Percentiles rank a stretch among this genome's conserved stretches.
Conservation (phyloP, 2,797 vertebrate species). For the Microctenopoma stevenorrisi region DNA sequence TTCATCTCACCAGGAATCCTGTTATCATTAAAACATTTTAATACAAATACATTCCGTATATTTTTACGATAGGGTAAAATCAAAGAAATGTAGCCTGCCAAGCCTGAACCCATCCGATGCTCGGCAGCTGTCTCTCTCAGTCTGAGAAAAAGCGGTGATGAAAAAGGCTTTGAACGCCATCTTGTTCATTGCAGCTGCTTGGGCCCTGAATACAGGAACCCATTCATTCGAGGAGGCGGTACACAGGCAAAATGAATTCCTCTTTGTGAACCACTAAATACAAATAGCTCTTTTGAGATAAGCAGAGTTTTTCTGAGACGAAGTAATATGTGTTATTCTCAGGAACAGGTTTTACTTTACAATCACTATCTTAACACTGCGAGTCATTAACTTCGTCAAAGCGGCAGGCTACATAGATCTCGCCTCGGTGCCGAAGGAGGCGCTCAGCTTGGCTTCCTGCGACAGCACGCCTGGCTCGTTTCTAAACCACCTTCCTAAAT, state of each 20-base stretch:
- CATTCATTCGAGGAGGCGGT: conserved; percentile 87
- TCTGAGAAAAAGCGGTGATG: conserved; percentile 75
- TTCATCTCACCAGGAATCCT: conserved; percentile 16
- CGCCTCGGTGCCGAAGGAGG: conserved; percentile 48
- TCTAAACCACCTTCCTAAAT: conserved; percentile 35
- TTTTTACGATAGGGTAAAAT: conserved; percentile 24
- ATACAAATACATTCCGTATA: conserved; percentile 18
- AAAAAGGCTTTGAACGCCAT: conserved; percentile 93
- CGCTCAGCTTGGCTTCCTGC: conserved; percentile 62
- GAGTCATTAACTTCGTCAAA: conserved; percentile 32
- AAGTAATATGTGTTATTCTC: conserved; percentile 5
- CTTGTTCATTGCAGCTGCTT: conserved; percentile 94
- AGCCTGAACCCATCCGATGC: conserved; percentile 66
- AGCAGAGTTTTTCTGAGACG: conserved; percentile 12
- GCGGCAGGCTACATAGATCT: conserved; percentile 33
- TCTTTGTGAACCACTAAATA: conserved; percentile 67
- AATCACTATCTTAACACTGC: not conserved
- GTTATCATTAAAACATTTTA: conserved; percentile 3
- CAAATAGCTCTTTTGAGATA: conserved; percentile 58
- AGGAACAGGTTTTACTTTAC: not conserved
- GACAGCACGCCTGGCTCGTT: conserved; percentile 48
- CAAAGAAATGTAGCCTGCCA: conserved; percentile 52
- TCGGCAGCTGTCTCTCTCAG: conserved; percentile 73
- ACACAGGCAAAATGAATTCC: conserved; percentile 73
- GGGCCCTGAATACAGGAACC: conserved; percentile 91